These are phyloP conservation scores for Lasioglossum leucozonium DNA, from an alignment of 2,888 invertebrate species.

Conservation along the genomic window DNA sequence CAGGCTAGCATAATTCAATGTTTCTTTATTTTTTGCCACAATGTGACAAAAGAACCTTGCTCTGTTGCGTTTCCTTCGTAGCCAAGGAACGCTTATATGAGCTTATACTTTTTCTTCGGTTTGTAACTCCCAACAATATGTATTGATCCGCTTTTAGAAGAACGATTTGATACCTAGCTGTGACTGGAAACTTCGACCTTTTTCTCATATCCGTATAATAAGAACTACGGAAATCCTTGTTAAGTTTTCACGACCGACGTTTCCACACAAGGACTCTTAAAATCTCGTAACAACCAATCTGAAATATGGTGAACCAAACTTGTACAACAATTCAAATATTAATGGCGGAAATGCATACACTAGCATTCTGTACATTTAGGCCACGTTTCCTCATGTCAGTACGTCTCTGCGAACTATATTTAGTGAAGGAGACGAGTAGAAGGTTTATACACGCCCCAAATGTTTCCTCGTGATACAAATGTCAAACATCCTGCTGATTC, in stretches of 20 bases:
- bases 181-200: background rate
- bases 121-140: background rate
- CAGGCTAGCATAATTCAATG: no score
- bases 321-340: constrained; percentile 33
- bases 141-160: background rate
- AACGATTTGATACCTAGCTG: background rate
- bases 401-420: constrained; percentile 2
- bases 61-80: no score
- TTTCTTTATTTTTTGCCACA: no score
- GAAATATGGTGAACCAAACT: constrained; percentile 17
- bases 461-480: constrained; percentile 33
- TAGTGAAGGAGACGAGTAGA: background rate
- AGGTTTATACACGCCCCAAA: background rate
- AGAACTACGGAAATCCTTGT: background rate
- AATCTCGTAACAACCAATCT: constrained; percentile 29
- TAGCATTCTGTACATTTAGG: background rate
- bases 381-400: background rate
- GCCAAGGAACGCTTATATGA: no score
- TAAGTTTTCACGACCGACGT: constrained; percentile 11
- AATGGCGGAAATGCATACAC: constrained; percentile 7
- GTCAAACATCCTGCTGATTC: constrained; percentile 6
- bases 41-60: no score
- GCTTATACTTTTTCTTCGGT: background rate
- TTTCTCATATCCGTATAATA: background rate
- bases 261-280: background rate